Percentiles rank a stretch among this genome's conserved stretches.
phyloP scores from a whole-genome alignment of 2,888 invertebrate genomes.

The Sclerodermus sp. region DNA sequence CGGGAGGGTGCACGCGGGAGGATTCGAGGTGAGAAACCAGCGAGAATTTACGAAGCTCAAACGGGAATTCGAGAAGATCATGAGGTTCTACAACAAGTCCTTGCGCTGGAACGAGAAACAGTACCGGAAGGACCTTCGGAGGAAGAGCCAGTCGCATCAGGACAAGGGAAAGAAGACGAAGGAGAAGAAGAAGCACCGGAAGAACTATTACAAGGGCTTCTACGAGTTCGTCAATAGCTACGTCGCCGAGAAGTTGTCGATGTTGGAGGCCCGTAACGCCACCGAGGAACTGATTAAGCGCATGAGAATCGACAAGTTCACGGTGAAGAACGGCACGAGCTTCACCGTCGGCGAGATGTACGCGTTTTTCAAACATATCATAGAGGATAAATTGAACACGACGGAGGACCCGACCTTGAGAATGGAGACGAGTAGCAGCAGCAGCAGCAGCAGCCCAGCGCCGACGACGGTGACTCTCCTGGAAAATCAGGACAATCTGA shows the following conservation, averaged over 20 bases:
- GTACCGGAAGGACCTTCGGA: constrained; percentile 43
- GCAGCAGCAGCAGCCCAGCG: constrained; percentile 4
- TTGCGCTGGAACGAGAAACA: constrained; percentile 53
- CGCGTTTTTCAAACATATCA: constrained; percentile 57
- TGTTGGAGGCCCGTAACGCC: constrained; percentile 42
- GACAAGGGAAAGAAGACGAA: constrained; percentile 36
- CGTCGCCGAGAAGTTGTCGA: constrained; percentile 46
- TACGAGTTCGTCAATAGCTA: constrained; percentile 54
- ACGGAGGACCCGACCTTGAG: constrained; percentile 9
- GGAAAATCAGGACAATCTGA: constrained; percentile 24
- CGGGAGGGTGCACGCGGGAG: constrained; percentile 33
- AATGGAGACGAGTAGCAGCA: constrained; percentile 11
- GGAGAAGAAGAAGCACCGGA: constrained; percentile 44
- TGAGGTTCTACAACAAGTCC: constrained; percentile 53
- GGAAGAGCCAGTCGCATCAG: constrained; percentile 27
- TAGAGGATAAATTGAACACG: constrained; percentile 50
- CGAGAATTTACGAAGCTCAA: constrained; percentile 51
- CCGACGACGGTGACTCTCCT: constrained; percentile 15
- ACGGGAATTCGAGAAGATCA: constrained; percentile 50
- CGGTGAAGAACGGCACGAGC: constrained; percentile 48
- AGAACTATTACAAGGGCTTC: constrained; percentile 52
- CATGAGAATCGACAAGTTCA: constrained; percentile 50
- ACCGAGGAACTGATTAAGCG: constrained; percentile 48
- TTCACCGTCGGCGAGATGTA: constrained; percentile 54
- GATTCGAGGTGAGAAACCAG: constrained; percentile 46